These are phyloP conservation scores for Toxotes jaculatrix DNA, from an alignment of 2,113 vertebrate species.

Conservation along the genomic window DNA sequence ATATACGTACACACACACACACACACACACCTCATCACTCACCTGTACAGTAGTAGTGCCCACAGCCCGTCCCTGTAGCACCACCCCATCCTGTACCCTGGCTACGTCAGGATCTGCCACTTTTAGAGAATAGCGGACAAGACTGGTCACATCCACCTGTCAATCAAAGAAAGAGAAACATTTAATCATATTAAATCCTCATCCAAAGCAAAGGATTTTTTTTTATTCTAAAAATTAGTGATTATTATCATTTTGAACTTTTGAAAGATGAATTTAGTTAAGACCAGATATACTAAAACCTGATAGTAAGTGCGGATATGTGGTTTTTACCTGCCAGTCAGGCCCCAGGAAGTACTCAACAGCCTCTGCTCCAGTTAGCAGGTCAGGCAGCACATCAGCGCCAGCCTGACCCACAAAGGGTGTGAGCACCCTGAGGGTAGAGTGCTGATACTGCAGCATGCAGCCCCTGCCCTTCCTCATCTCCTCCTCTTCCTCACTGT, in stretches of 20 bases:
- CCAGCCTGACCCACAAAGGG: conserved; percentile 88
- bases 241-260: neutral
- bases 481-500: conserved; percentile 92
- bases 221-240: neutral
- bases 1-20: neutral
- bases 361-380: conserved; percentile 59
- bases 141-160: conserved; percentile 89
- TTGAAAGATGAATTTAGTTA: neutral
- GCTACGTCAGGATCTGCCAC: conserved; percentile 89
- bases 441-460: conserved; percentile 94
- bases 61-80: conserved; percentile 89
- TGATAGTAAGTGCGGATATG: neutral
- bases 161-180: conserved; percentile 3
- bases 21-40: conserved; percentile 9
- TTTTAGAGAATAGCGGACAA: conserved; percentile 89
- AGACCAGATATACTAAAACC: neutral
- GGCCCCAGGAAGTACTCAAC: conserved; percentile 88
- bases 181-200: neutral
- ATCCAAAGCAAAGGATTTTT: neutral
- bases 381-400: conserved; percentile 38
- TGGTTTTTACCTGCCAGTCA: conserved; percentile 88
- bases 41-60: conserved; percentile 94
- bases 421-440: conserved; percentile 88
- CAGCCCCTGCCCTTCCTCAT: conserved; percentile 90
- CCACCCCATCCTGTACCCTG: conserved; percentile 84